These are phyloP conservation scores for Narcine bancroftii DNA, from an alignment of 2,113 vertebrate genomes.

Conservation along the genomic window DNA sequence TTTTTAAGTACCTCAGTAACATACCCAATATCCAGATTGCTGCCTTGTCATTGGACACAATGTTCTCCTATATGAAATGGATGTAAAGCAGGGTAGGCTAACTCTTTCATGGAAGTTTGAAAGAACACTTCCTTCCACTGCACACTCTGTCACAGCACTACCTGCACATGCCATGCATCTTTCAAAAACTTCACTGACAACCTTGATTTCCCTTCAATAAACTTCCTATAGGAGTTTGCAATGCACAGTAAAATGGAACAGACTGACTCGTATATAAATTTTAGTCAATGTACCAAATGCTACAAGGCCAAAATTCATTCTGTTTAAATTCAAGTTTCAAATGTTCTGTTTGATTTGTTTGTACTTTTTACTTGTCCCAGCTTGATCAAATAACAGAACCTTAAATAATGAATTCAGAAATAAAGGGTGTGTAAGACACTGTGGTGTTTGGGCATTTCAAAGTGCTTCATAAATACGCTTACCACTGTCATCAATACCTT, in stretches of 20 bases:
- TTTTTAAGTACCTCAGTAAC: neutral
- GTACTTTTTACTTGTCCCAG: neutral
- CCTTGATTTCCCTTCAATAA: neutral
- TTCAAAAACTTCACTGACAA: neutral
- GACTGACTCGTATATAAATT: neutral
- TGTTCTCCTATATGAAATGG: too few species aligned
- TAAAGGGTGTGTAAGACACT: constrained; percentile 1
- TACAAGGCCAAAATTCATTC: neutral
- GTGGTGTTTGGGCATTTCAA: neutral
- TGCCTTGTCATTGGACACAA: too few species aligned
- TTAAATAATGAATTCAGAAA: neutral
- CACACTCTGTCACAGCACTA: neutral
- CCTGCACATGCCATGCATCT: neutral
- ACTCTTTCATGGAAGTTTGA: neutral
- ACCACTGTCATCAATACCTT: neutral
- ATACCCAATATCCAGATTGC: too few species aligned
- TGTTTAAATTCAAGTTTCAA: neutral
- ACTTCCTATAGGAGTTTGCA: neutral
- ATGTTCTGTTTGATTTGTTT: neutral
- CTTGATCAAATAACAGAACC: neutral
- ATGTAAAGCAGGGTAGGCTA: too few species aligned
- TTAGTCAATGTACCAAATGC: neutral
- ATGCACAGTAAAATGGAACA: neutral
- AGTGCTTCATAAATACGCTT: constrained; percentile 15
- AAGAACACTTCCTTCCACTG: neutral